Conservation (phyloP, 2,888 invertebrate genomes). For the Aphodius sticticus region DNA sequence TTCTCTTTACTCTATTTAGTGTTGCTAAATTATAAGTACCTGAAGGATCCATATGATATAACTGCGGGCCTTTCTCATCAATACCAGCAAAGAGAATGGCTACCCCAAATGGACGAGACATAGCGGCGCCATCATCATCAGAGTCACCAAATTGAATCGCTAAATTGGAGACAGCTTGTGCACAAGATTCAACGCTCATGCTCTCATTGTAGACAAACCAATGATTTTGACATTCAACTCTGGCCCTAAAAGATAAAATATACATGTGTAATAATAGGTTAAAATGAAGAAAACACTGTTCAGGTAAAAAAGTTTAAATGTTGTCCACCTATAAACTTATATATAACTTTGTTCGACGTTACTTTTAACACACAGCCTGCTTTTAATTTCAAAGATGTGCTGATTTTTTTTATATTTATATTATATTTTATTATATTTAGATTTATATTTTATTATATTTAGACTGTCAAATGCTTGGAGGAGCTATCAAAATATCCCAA, state of each 20-base stretch:
- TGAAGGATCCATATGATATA: conserved; percentile 99
- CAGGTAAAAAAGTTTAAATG: too few relatives aligned
- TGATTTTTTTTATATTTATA: conserved; percentile 48
- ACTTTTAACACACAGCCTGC: too few relatives aligned
- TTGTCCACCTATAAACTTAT: too few relatives aligned
- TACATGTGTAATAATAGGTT: too few relatives aligned
- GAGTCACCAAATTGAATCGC: conserved; percentile 99
- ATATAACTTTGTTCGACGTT: too few relatives aligned
- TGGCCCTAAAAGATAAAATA: conserved; percentile 68
- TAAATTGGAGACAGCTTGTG: conserved; percentile 97
- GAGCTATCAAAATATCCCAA: too few relatives aligned
- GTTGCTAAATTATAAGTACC: conserved; percentile 61
- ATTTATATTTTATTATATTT: conserved; percentile 40
- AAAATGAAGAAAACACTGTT: too few relatives aligned
- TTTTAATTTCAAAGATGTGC: conserved; percentile 24
- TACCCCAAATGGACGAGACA: conserved; percentile 98
- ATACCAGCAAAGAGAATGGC: conserved; percentile 97
- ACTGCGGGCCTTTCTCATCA: conserved; percentile 92
- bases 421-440: conserved; percentile 36
- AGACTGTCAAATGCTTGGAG: too few relatives aligned
- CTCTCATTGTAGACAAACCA: conserved; percentile 98
- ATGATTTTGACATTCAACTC: conserved; percentile 97
- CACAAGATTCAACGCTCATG: conserved; percentile 97
- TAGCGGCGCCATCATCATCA: conserved; percentile 92
- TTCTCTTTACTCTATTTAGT: background rate